Base-by-base conservation (phyloP, 2,888 invertebrate genomes). In the Rhorus exstirpatorius region DNA sequence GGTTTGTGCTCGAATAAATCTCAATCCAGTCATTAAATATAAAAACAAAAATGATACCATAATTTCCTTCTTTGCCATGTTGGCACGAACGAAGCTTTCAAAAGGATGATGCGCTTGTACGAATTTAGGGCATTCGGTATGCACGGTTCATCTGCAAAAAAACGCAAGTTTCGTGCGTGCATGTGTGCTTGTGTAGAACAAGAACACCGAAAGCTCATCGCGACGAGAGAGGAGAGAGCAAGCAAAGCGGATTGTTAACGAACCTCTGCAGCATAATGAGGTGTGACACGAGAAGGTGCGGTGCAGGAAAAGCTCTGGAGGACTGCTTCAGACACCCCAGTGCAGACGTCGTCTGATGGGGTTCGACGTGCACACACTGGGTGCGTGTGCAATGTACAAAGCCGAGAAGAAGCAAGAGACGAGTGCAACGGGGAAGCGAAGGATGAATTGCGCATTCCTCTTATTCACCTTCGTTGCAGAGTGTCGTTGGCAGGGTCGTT, bases 251-350 rank as follows among this genome's bases (percentile, higher is more conserved):
- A 82, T 83, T 83, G 88, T 86, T 89, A 90, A 91, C 90, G 89
- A 91, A 91, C 88, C 88, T 61, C 61, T 84, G 82, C 70, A 65
- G 86, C 85, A 86, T 90, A 90, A 90, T 89, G 90, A 90, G 90
- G 90, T 90, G 88, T 89, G 89, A 90, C 87, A 88, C 86, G 89
- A 77, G 76, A 85, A 89, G 88, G 86, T 88, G 86, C 72, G 49
- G 61, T 41, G 85, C 80, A 81, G 85, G 85, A 79, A 84, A 83
- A 63, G 74, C 74, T 74, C 74, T 89, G 85, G 88, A 91, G 89
- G 86, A 86, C 90, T 87, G 90, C 90, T 90, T 90, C 91, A 91
- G 91, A 91, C 90, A 91, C 88, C 90, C 91, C 84, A 86, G 61
- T 46, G 78, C 82, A 88, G 89, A 88, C 90, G 89, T 76, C 89